Evolutionary conservation across 2,113 vertebrate genomes (phyloP), one percentile per base, ranked within the genome.

Genomic region (Chascanopsetta lugubris): DNA sequence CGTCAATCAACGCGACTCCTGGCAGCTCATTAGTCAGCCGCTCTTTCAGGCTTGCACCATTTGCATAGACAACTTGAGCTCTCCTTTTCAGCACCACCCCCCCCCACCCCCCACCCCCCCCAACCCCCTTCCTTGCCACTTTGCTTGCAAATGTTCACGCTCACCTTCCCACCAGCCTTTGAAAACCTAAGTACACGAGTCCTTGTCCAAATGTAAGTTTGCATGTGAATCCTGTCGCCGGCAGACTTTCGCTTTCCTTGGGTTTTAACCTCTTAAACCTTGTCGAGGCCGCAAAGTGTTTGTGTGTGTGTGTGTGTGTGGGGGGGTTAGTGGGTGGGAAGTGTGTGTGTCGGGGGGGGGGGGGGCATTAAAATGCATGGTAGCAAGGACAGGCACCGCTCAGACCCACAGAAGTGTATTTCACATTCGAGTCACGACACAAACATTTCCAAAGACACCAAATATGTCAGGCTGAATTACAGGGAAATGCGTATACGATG

Each of bases 21-120:
- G 76, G 75, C 60, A 80, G 59, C 82, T 87, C 75, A 82, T 85
- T 88, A 85, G 75, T 62, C 77, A 46, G 58, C 32, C 8, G 25
- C 61, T 77, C 61, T 75, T 53, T 77, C 75, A 80, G 46, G 2
- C 15, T 67, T 65, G 72, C 64, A 55, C 56, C 0, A 87, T 85
- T 85, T 84, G 73, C 82, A 83, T 77, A 30, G 68, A 69, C 63
- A 76, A 72, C 77, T 40, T 56, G 59, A 8, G 30, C 70, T 72
- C 75, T 83, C n/a, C n/a, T n/a, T n/a, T n/a, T n/a, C n/a, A n/a
- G n/a, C n/a, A n/a, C n/a, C n/a, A n/a, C 64, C 70, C 53, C 58
- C 70, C 70, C 71, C 40, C 46, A 11, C 5, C 3, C 40, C 6
- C 49, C 60, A 30, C 48, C 51, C 68, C 50, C 70, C 4, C 1